Percentiles rank a stretch among this genome's conserved stretches.
phyloP scores from a whole-genome alignment of 2,113 vertebrate genomes.

The Thunnus maccoyii region DNA sequence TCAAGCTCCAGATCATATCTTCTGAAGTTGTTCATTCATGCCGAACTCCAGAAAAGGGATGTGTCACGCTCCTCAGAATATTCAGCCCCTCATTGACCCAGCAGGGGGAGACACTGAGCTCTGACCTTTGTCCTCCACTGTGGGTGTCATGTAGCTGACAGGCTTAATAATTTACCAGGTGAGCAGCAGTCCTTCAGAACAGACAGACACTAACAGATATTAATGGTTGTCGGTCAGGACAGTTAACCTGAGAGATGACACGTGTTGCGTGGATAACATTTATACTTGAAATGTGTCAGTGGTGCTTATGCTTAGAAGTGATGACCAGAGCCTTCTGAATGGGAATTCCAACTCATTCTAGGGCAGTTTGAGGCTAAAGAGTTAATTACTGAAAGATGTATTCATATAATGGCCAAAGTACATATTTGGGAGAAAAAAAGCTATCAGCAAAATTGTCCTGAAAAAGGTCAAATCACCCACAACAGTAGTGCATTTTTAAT shows the following conservation, averaged over 20 bases:
- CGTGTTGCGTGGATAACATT: not conserved
- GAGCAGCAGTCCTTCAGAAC: conserved; percentile 7
- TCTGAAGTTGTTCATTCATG: not conserved
- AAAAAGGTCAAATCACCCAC: not conserved
- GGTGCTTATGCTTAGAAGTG: not conserved
- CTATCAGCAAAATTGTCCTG: not conserved
- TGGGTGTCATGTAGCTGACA: conserved; percentile 57
- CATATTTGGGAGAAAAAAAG: conserved; percentile 6
- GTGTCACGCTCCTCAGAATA: not conserved
- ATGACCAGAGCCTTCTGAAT: conserved; percentile 15
- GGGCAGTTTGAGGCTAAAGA: not conserved
- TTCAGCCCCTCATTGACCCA: not conserved
- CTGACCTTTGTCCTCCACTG: conserved; percentile 50
- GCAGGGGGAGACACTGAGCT: conserved; percentile 44
- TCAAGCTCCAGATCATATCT: not conserved
- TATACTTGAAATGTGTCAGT: not conserved
- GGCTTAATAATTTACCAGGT: conserved; percentile 77
- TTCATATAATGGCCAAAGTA: not conserved
- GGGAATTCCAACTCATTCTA: conserved; percentile 1
- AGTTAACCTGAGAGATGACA: not conserved
- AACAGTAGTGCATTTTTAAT: conserved; percentile 19
- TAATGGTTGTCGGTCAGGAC: conserved; percentile 11
- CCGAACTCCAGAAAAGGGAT: not conserved
- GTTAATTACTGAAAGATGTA: not conserved
- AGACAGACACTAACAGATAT: conserved; percentile 1